Percentiles rank a stretch among this genome's conserved stretches.
phyloP scores from a whole-genome alignment of 1,140 invertebrate genomes.

The Meloidogyne hapla region DNA sequence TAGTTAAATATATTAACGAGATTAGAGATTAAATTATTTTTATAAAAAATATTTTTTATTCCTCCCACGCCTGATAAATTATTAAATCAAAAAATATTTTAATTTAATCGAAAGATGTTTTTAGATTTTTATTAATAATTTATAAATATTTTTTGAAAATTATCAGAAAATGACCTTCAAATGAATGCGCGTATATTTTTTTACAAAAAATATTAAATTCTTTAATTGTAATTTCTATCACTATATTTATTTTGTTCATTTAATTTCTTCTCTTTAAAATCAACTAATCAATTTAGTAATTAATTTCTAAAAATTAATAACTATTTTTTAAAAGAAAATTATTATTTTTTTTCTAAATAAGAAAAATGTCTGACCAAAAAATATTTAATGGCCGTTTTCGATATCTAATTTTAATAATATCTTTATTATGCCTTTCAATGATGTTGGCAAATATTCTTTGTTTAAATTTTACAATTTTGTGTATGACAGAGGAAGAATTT shows the following conservation, averaged over 20 bases:
- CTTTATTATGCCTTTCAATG: constrained; percentile 48
- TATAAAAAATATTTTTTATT: no score
- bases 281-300: background rate
- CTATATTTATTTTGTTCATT: no score
- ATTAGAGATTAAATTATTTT: background rate
- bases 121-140: no score
- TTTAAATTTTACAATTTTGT: constrained; percentile 50
- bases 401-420: constrained; percentile 43
- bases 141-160: background rate
- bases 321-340: no score
- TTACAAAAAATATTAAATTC: background rate
- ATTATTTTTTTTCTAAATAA: background rate
- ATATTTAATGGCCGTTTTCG: constrained; percentile 42
- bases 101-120: no score
- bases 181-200: background rate
- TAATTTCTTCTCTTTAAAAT: no score
- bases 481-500: constrained; percentile 51
- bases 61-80: no score
- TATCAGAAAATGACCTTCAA: background rate
- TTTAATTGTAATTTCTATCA: background rate
- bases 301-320: background rate
- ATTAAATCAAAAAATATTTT: no score
- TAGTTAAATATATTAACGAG: background rate
- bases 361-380: background rate
- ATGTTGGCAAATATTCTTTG: constrained; percentile 52